Evolutionary conservation across 2,113 vertebrate genomes (phyloP), one percentile per base, ranked within the genome.

Genomic region (Silurus meridionalis): DNA sequence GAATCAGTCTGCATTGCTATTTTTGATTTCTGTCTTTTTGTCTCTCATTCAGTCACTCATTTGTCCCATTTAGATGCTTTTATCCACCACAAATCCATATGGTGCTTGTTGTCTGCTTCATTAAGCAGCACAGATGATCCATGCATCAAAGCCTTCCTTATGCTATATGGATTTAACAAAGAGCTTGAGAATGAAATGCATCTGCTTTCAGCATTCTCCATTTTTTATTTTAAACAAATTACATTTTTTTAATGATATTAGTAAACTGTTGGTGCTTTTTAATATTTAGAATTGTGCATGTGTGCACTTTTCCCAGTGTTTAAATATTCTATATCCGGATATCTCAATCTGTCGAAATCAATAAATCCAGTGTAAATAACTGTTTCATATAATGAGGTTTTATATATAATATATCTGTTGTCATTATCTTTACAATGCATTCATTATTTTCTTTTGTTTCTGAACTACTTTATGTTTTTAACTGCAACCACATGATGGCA

Each of bases 401-500:
- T 46, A 19, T 71, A 66, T 66, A 25, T 66, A n/a, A 2, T 23
- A 67, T 2, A 37, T 37, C 37, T 37, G 37, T 37, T 37, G 37
- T 37, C 37, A 37, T 25, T 10, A 25, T 66, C 15, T 46, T 71
- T 71, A 69, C 6, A 2, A 28, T 67, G 37, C 25, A 15, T 37
- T 67, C 8, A 4, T 15, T 15, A 14, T 58, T 15, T 58, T 58
- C 0, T 15, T 58, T 58, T 23, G 9, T 0, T 69, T 46, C 28
- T 46, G 2, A 46, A 28, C 15, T 21, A 66, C 6, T 19, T 63
- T 25, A 15, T 64, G 55, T 72, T 8, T 79, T 63, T 4, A 21
- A 17, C 2, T 0, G 1, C 6, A 0, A 74, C 91, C 95, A 94
- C 93, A 85, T 87, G 94, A 88, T 91, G 93, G 92, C 94, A 95